Percentiles rank a stretch among this genome's conserved stretches.
Evolutionary conservation across 2,888 invertebrate species (phyloP).

Genomic region (Pollenia griseotomentosa): DNA sequence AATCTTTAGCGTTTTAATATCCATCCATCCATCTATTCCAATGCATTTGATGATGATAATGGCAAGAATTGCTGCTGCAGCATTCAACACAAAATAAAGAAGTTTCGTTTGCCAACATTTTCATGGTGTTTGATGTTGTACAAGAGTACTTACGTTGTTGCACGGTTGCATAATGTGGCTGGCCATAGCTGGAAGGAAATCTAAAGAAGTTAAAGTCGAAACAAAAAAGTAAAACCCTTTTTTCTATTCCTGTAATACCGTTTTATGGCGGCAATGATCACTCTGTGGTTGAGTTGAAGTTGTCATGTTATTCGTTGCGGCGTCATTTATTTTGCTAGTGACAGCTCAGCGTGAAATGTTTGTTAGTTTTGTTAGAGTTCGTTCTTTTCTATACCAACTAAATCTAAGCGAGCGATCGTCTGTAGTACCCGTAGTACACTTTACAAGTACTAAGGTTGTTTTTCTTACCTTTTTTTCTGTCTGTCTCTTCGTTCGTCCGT

Average conservation of each 20-base stretch:
- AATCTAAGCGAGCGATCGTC: slow-evolving; percentile 27
- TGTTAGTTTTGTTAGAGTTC: slow-evolving; percentile 59
- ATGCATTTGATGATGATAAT: slow-evolving; percentile 47
- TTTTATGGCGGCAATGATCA: slow-evolving; percentile 70
- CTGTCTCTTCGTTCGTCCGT: slow-evolving; percentile 23
- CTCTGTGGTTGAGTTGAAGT: slow-evolving; percentile 69
- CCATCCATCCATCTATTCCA: slow-evolving; percentile 7
- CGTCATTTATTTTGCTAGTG: slow-evolving; percentile 83
- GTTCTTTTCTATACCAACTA: slow-evolving; percentile 46
- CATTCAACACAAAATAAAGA: slow-evolving; percentile 51
- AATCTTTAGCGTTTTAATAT: slow-evolving; percentile 67
- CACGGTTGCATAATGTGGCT: slow-evolving; percentile 34
- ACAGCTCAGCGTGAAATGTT: slow-evolving; percentile 83
- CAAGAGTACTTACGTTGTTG: slow-evolving; percentile 51
- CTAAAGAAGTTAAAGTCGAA: slow-evolving; percentile 17
- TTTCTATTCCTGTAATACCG: slow-evolving; percentile 63
- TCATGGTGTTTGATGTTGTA: slow-evolving; percentile 53
- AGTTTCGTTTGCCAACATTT: slow-evolving; percentile 59
- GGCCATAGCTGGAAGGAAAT: slow-evolving; percentile 23
- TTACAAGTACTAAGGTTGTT: slow-evolving; percentile 22
- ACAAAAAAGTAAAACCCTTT: slow-evolving; percentile 49
- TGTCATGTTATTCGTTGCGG: slow-evolving; percentile 77
- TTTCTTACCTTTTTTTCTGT: slow-evolving; percentile 64
- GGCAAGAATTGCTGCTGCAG: slow-evolving; percentile 45
- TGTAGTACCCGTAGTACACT: slow-evolving; percentile 23